Evolutionary conservation across 1,140 invertebrate genomes (phyloP), one percentile per base, ranked within the genome.

Genomic region (Lethocerus indicus): DNA sequence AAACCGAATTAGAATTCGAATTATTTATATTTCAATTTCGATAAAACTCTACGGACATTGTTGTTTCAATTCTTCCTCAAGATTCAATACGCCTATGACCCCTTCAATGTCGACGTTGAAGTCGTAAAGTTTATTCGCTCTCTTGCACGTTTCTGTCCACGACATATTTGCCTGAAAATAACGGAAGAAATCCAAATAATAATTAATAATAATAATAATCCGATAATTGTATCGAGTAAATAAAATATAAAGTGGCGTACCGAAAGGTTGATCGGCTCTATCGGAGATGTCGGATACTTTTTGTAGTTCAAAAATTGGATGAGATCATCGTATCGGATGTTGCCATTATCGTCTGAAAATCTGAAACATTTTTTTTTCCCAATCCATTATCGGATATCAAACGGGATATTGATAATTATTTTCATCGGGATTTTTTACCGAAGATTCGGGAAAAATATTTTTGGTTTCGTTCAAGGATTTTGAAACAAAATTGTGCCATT

Each of bases 221-320:
- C 9, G 7, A 9, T 41, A 14, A 41, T 9, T 27, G n/a, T 25
- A 18, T n/a, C 18, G 7, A 24, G 12, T 16, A 29, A 29, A 6
- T 18, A 23, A 48, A 20, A 32, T 2, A 28, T 39, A n/a, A n/a
- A 26, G n/a, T 23, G 1, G 52, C 56, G 52, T 51, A 57, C 56
- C 6, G 45, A 37, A 24, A 50, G 25, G 42, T 49, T 55, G 16
- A 50, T 48, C 25, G 52, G 55, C 21, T 52, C 42, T 2, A 42
- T 26, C 23, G 49, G 37, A 41, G 50, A 16, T 4, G 51, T 27
- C 1, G 52, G 52, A 21, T 54, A 49, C n/a, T 49, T 50, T 45
- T 51, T 53, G 42, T 56, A 56, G 32, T 58, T 54, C 2, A 58
- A 3, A 40, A 56, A 58, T 23, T 56, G 28, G 5, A 58, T 47